A percentile compares a stretch with the other conserved stretches of the same genome.
These are phyloP conservation scores for Odocoileus virginianus DNA, from an alignment of 2,113 vertebrate genomes.

Conservation along the genomic window DNA sequence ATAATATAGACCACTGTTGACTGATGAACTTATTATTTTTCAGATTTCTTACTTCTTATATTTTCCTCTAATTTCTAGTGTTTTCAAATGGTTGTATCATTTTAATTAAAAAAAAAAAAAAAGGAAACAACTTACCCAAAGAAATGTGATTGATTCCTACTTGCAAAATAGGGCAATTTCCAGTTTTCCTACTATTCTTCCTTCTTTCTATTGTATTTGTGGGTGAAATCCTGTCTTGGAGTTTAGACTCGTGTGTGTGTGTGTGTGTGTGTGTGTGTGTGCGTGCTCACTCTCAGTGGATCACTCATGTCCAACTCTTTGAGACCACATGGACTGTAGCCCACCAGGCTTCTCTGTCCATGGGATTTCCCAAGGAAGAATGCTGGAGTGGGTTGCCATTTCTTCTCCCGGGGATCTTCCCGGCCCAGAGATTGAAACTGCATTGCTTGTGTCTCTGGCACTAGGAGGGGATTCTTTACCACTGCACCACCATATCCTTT, in stretches of 20 bases:
- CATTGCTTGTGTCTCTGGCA: not conserved
- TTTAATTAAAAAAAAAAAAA: not conserved
- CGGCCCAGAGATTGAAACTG: accelerated
- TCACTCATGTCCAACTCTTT: not conserved
- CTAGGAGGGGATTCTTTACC: not conserved
- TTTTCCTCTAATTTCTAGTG: not conserved
- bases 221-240: not conserved
- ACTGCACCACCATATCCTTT: not conserved
- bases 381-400: not conserved
- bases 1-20: not conserved
- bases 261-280: no score
- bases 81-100: not conserved
- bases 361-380: not conserved
- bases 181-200: not conserved
- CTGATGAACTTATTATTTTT: not conserved
- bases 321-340: not conserved
- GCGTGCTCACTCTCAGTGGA: not conserved
- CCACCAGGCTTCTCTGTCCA: not conserved
- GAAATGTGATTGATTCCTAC: not conserved
- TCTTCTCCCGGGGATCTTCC: not conserved
- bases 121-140: not conserved
- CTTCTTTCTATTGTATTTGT: not conserved
- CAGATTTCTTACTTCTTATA: not conserved
- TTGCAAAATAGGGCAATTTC: not conserved
- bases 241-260: not conserved